Base-by-base conservation (phyloP, 1,140 invertebrate species). In the Calliopsis andreniformis region DNA sequence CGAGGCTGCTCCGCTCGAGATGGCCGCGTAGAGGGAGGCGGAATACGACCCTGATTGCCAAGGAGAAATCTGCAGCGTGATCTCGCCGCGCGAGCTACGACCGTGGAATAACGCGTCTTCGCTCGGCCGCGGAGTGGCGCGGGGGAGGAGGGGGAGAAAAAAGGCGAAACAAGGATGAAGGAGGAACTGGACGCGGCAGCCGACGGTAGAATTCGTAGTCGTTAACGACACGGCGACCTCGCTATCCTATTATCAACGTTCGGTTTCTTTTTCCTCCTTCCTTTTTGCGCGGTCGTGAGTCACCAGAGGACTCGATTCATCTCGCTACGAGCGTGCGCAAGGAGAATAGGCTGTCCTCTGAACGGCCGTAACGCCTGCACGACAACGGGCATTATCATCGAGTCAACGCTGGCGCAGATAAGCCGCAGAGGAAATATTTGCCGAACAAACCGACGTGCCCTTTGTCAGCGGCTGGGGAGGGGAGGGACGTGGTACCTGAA, bases 31-130 rank as follows among this genome's bases (percentile, higher is more conserved):
- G 73, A 78, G 77, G 82, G 76, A 83, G 82, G 55, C 69, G 82
- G 80, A 84, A 84, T 83, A 84, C 80, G 82, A 84, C 78, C 77
- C 81, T 84, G 82, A 84, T 84, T 83, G 82, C 77, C 80, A 84
- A 84, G 82, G 82, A 84, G 82, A 84, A 84, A 84, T 84, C 82
- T 82, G 79, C 75, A 68, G 28, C 75, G 63, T 82, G 80, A 82
- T 82, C 80, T 82, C 80, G 67, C 79, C 80, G 67, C 79, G 45
- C 64, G 72, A 55, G 70, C 45, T 43, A 30, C 63, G 49, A 64
- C 59, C 72, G 56, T 71, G 75, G 66, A 63, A 64, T 71, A 82
- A 80, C 43, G 68, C 39, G 51, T 79, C 76, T 83, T 82, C 76
- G 69, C 61, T 67, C 20, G 61, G 39, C 14, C 30, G 18, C 7